Evolutionary conservation across 2,888 invertebrate genomes (phyloP).

Genomic region (Ichneumon xanthorius): DNA sequence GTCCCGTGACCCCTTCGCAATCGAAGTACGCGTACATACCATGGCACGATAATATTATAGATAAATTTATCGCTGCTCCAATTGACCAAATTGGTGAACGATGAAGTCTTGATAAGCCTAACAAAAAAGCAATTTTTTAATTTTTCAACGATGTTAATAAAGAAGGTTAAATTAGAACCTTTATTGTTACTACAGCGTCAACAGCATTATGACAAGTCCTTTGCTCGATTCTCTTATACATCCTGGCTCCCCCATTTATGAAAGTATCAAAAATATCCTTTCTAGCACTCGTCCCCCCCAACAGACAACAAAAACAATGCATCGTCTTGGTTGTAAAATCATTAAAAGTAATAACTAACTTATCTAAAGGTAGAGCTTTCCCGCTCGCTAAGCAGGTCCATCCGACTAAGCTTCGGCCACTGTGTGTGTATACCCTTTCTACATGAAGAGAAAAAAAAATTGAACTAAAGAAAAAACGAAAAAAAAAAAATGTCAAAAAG

Average conservation of each 20-base stretch:
- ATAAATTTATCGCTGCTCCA: background rate
- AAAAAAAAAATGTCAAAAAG: conserved; percentile 70
- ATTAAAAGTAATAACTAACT: conserved; percentile 81
- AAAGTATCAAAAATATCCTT: conserved; percentile 88
- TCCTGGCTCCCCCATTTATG: conserved; percentile 84
- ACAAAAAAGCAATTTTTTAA: background rate
- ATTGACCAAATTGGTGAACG: background rate
- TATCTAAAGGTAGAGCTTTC: conserved; percentile 78
- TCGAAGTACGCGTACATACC: background rate
- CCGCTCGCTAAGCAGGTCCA: conserved; percentile 75
- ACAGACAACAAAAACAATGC: conserved; percentile 82
- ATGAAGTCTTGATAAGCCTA: background rate
- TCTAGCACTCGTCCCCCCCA: conserved; percentile 83
- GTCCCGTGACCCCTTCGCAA: conserved; percentile 50
- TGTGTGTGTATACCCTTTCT: conserved; percentile 59
- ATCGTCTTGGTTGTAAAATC: conserved; percentile 80
- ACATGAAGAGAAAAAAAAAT: conserved; percentile 61
- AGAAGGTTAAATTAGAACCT: conserved; percentile 81
- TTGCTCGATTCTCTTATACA: conserved; percentile 80
- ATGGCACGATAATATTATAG: conserved; percentile 11
- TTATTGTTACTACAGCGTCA: conserved; percentile 81
- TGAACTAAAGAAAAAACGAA: conserved; percentile 69
- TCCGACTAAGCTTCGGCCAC: conserved; percentile 75
- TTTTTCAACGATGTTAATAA: conserved; percentile 63
- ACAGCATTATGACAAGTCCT: conserved; percentile 80